These are phyloP conservation scores for Pachypanchax playfairii DNA, from an alignment of 2,113 vertebrate species.

Conservation along the genomic window DNA sequence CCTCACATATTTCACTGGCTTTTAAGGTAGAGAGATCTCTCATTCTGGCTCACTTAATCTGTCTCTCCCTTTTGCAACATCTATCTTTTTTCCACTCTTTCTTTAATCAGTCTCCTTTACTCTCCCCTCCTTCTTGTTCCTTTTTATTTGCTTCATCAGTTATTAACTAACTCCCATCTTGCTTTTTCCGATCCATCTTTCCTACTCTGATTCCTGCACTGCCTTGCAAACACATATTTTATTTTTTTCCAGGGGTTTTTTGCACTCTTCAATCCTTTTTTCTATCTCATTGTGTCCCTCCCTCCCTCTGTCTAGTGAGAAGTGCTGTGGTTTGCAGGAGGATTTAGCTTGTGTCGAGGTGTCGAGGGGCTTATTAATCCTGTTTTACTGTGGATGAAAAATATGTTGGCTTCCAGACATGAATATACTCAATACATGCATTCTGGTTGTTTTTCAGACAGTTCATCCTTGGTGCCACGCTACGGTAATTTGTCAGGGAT, in stretches of 20 bases:
- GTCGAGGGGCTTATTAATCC: slow-evolving; percentile 78
- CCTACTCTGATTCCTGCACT: slow-evolving; percentile 24
- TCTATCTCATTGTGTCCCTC: slow-evolving; percentile 33
- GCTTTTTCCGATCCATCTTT: slow-evolving; percentile 38
- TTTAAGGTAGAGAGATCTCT: slow-evolving; percentile 78
- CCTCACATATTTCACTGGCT: slow-evolving; percentile 79
- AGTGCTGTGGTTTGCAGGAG: slow-evolving; percentile 74
- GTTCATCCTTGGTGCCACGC: slow-evolving; percentile 72
- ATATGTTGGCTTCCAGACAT: slow-evolving; percentile 74
- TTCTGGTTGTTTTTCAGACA: slow-evolving; percentile 69
- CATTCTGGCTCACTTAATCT: slow-evolving; percentile 74
- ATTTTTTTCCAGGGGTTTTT: slow-evolving; percentile 33
- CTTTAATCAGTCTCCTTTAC: slow-evolving; percentile 48
- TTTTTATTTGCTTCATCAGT: slow-evolving; percentile 45
- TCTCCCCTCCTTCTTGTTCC: slow-evolving; percentile 9
- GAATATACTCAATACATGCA: slow-evolving; percentile 71
- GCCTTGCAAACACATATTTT: slow-evolving; percentile 25
- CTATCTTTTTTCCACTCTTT: slow-evolving; percentile 58
- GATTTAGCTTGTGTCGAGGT: slow-evolving; percentile 74
- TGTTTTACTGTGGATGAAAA: slow-evolving; percentile 76
- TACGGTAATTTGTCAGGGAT: slow-evolving; percentile 75
- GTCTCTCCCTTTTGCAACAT: slow-evolving; percentile 72
- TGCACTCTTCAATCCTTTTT: slow-evolving; percentile 24
- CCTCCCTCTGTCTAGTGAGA: slow-evolving; percentile 50
- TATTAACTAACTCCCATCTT: slow-evolving; percentile 51